phyloP scores from a whole-genome alignment of 2,797 vertebrate species.

The Enteromius radiatus region DNA sequence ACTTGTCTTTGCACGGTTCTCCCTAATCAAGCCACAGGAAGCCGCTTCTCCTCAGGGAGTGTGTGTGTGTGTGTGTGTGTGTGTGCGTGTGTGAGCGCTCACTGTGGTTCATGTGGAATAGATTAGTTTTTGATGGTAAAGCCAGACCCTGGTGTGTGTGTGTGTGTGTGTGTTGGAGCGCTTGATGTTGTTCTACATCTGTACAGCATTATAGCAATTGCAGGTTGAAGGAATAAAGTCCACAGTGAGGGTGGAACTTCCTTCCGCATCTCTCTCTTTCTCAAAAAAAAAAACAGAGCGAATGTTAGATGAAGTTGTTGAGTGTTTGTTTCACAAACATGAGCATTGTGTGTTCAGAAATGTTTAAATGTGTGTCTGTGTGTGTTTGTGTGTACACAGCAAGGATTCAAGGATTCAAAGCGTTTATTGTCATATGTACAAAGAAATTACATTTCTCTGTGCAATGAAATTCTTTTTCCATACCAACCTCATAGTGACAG shows the following conservation, averaged over 20 bases:
- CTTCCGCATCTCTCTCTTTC: slow-evolving; percentile 82
- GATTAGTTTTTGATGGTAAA: slow-evolving; percentile 88
- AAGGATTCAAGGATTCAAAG: no score
- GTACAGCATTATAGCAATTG: slow-evolving; percentile 89
- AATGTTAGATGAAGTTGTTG: slow-evolving; percentile 71
- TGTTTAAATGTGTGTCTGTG: slow-evolving; percentile 1
- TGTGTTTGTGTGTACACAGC: background rate
- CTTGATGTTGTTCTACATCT: slow-evolving; percentile 85
- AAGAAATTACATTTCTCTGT: no score
- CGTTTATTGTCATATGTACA: no score
- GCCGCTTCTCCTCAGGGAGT: slow-evolving; percentile 80
- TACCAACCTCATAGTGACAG: no score
- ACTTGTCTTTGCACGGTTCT: slow-evolving; percentile 89
- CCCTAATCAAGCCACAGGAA: slow-evolving; percentile 88
- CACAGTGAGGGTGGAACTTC: slow-evolving; percentile 90
- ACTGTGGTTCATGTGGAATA: slow-evolving; percentile 86
- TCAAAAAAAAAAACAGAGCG: background rate
- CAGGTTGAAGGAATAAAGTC: slow-evolving; percentile 93
- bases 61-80: slow-evolving; percentile 46
- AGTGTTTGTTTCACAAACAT: slow-evolving; percentile 68
- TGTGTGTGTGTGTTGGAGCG: slow-evolving; percentile 70
- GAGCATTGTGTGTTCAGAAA: background rate
- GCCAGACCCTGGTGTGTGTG: slow-evolving; percentile 75
- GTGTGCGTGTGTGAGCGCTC: slow-evolving; percentile 46
- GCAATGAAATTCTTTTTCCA: no score